A percentile compares a stretch with the other conserved stretches of the same genome.
These are phyloP conservation scores for Oncorhynchus kisutch DNA, from an alignment of 2,113 vertebrate genomes.

Conservation along the genomic window DNA sequence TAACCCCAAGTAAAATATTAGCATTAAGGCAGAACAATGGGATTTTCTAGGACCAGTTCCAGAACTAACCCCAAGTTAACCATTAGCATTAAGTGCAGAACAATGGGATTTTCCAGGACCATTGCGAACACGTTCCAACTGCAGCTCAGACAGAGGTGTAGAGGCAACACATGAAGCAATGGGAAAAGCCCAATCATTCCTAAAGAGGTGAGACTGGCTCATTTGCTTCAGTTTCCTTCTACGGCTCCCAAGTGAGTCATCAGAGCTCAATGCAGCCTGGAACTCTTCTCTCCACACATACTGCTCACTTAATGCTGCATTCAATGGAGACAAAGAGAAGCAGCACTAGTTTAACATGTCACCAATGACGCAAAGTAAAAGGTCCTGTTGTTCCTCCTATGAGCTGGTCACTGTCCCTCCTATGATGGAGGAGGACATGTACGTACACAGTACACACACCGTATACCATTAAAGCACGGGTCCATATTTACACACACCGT, in stretches of 20 bases:
- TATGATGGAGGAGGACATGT: no score
- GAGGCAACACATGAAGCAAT: background rate
- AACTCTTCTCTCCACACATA: constrained; percentile 27
- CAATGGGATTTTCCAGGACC: background rate
- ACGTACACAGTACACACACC: background rate
- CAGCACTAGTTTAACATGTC: background rate
- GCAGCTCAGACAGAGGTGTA: background rate
- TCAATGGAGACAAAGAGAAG: background rate
- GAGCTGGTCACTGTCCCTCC: background rate
- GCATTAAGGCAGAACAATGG: no score
- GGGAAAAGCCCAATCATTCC: background rate
- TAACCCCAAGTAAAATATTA: no score
- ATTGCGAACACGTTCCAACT: no score
- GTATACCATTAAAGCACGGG: no score
- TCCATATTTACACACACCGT: no score
- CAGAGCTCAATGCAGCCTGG: constrained; percentile 7
- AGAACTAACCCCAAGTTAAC: background rate
- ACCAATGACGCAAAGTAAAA: background rate
- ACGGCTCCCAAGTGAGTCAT: constrained; percentile 6
- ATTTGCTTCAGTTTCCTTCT: constrained; percentile 13
- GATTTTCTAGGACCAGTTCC: no score
- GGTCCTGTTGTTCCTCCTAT: background rate
- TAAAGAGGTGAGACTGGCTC: constrained; percentile 6
- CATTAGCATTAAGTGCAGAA: background rate
- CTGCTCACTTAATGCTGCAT: constrained; percentile 5